Percentiles rank a stretch among this genome's conserved stretches.
phyloP scores from a whole-genome alignment of 2,113 vertebrate genomes.

The Oostethus manadensis region DNA sequence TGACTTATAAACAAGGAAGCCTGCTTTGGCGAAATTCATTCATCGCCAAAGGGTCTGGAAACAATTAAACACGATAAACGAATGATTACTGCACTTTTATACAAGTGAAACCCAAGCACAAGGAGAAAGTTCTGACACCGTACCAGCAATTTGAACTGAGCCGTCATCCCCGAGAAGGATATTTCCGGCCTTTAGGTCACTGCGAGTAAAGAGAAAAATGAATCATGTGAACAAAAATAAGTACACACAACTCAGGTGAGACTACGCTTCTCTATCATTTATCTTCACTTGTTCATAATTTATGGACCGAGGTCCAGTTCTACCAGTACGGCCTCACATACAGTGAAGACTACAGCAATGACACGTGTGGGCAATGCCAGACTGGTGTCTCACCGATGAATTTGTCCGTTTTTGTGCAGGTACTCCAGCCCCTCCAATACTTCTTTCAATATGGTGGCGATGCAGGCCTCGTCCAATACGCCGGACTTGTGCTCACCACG shows the following conservation, averaged over 20 bases:
- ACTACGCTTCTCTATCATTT: conserved; percentile 57
- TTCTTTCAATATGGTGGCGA: conserved; percentile 87
- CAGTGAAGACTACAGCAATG: conserved; percentile 7
- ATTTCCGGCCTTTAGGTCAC: conserved; percentile 96
- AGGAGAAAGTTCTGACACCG: background rate
- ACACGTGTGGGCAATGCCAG: background rate
- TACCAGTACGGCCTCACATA: conserved; percentile 6
- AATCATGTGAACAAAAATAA: background rate
- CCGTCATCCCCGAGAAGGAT: conserved; percentile 95
- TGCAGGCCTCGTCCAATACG: conserved; percentile 86
- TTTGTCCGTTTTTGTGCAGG: conserved; percentile 93
- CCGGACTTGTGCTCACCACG: conserved; percentile 90
- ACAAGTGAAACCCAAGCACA: no score
- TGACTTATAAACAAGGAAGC: no score
- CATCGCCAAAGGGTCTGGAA: no score
- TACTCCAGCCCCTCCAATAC: conserved; percentile 91
- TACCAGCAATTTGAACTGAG: conserved; percentile 96
- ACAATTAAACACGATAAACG: no score
- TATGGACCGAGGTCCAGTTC: conserved; percentile 28
- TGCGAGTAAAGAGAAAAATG: conserved; percentile 54
- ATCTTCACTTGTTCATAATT: conserved; percentile 57
- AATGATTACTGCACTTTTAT: no score
- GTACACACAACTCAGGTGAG: conserved; percentile 17
- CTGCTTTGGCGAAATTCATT: no score
- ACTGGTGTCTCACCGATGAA: conserved; percentile 78